Conservation (phyloP, 1,140 invertebrate genomes). For the Hyles vespertilio region DNA sequence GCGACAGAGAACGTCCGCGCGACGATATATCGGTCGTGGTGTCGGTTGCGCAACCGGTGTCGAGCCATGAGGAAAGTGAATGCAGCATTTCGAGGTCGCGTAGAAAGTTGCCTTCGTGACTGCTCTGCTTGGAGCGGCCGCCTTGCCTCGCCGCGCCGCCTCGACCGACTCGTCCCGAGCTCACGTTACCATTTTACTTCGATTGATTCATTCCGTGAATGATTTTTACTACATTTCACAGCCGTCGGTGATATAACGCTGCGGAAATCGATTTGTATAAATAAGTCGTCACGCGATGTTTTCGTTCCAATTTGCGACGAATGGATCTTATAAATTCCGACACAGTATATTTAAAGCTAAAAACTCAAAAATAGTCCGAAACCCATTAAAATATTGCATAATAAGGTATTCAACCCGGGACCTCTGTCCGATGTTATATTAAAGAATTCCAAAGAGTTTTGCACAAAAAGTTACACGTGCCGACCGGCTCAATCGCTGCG, state of each 20-base stretch:
- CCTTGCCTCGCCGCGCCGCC: neutral
- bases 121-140: conserved; percentile 28
- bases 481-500: conserved; percentile 57
- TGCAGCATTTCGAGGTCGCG: conserved; percentile 72
- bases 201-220: conserved; percentile 12
- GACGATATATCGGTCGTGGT: conserved; percentile 60
- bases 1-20: conserved; percentile 24
- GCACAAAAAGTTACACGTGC: conserved; percentile 75
- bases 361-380: conserved; percentile 31
- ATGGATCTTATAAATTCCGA: conserved; percentile 35
- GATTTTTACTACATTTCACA: conserved; percentile 7
- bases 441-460: conserved; percentile 66
- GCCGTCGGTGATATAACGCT: conserved; percentile 16
- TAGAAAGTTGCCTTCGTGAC: conserved; percentile 65
- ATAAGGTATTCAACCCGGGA: conserved; percentile 63
- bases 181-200: neutral
- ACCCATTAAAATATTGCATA: conserved; percentile 63
- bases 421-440: conserved; percentile 50
- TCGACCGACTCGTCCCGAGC: too few relatives aligned
- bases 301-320: conserved; percentile 22
- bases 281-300: conserved; percentile 34
- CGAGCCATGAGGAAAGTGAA: conserved; percentile 71
- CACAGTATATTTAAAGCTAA: conserved; percentile 29
- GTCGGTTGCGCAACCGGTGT: conserved; percentile 68
- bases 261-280: conserved; percentile 18